Evolutionary conservation across 1,140 invertebrate genomes (phyloP).

Genomic region (Diorhabda elongata): DNA sequence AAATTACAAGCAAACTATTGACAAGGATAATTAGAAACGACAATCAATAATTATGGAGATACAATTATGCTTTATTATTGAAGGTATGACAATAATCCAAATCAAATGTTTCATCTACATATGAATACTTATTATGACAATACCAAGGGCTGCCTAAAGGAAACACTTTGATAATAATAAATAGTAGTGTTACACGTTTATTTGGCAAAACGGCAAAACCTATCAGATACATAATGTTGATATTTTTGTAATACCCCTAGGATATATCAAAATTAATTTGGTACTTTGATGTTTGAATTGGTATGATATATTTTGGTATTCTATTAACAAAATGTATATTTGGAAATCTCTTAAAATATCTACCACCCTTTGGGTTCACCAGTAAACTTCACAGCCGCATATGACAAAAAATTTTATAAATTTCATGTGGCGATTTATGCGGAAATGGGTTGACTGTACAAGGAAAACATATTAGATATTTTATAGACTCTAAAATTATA

Average conservation of each 20-base stretch:
- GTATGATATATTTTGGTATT: too few relatives aligned
- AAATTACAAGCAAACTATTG: background rate
- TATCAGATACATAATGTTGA: background rate
- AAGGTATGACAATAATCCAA: background rate
- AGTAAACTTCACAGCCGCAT: too few relatives aligned
- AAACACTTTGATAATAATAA: background rate
- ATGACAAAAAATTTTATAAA: too few relatives aligned
- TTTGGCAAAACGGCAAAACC: background rate
- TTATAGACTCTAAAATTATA: too few relatives aligned
- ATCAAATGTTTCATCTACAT: background rate
- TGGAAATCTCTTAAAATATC: too few relatives aligned
- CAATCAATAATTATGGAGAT: background rate
- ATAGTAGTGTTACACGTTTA: background rate
- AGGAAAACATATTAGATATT: too few relatives aligned
- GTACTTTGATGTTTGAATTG: too few relatives aligned
- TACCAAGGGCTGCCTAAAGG: background rate
- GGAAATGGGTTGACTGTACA: too few relatives aligned
- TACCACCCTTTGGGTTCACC: too few relatives aligned
- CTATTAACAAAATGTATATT: too few relatives aligned
- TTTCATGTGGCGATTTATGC: too few relatives aligned
- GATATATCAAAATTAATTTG: background rate
- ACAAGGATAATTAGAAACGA: constrained; percentile 1
- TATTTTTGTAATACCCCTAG: background rate
- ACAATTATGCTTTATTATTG: background rate
- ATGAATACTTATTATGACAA: background rate